Evolutionary conservation across 2,113 vertebrate species (phyloP).

Genomic region (Engystomops pustulosus): DNA sequence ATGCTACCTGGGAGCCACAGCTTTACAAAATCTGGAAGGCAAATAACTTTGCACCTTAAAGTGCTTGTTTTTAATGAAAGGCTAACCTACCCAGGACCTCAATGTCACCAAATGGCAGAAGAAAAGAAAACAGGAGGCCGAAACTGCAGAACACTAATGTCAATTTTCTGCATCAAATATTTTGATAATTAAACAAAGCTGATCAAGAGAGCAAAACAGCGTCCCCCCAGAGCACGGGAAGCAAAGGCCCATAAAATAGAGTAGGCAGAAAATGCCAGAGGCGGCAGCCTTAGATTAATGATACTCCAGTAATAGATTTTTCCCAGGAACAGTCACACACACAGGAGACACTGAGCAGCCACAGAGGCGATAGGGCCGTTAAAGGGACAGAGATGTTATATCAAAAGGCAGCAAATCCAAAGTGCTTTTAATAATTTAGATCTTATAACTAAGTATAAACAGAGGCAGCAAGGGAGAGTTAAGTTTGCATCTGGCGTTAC

Average conservation of each 20-base stretch:
- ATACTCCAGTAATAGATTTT: constrained; percentile 82
- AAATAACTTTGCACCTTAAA: not conserved
- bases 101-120: constrained; percentile 67
- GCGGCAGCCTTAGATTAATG: constrained; percentile 86
- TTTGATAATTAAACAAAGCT: constrained; percentile 92
- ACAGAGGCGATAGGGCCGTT: constrained; percentile 69
- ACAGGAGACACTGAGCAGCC: constrained; percentile 71
- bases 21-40: constrained; percentile 27
- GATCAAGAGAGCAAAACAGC: constrained; percentile 80
- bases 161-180: constrained; percentile 93
- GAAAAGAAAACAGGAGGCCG: constrained; percentile 65
- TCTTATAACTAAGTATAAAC: constrained; percentile 23
- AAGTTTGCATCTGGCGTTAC: not conserved
- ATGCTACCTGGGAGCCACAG: constrained; percentile 46
- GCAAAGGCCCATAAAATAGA: constrained; percentile 83
- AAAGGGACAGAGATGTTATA: constrained; percentile 77
- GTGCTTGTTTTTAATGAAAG: constrained; percentile 63
- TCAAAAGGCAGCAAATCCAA: constrained; percentile 60
- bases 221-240: constrained; percentile 79
- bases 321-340: constrained; percentile 76
- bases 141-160: constrained; percentile 77
- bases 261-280: constrained; percentile 77
- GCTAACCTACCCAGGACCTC: constrained; percentile 62
- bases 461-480: no score
- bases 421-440: constrained; percentile 5